phyloP scores from a whole-genome alignment of 2,797 vertebrate genomes.

The Neosilurus mollespiculum region DNA sequence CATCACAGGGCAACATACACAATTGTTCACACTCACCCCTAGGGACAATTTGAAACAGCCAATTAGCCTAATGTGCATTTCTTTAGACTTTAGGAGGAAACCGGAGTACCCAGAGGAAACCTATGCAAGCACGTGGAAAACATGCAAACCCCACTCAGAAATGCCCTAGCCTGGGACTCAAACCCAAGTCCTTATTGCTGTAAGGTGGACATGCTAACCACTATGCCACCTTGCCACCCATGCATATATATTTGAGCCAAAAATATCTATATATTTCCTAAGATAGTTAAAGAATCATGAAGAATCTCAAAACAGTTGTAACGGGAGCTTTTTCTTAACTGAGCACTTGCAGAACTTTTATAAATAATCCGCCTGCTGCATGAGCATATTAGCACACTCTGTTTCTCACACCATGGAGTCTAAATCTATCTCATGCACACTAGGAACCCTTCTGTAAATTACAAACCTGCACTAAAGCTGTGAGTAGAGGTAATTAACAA shows the following conservation, averaged over 20 bases:
- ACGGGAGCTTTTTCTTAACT: background rate
- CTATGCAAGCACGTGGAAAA: no score
- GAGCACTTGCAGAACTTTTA: background rate
- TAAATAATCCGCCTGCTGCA: background rate
- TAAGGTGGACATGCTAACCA: no score
- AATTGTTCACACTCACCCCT: no score
- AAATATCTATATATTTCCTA: background rate
- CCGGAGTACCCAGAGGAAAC: no score
- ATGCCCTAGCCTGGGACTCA: no score
- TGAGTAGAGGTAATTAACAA: constrained; percentile 26
- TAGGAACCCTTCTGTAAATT: constrained; percentile 21
- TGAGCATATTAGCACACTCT: background rate
- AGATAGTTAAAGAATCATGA: background rate
- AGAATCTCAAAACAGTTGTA: background rate
- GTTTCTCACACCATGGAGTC: constrained; percentile 17
- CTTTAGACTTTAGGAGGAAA: no score
- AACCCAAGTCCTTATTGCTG: no score
- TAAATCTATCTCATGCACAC: constrained; percentile 12
- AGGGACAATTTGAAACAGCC: no score
- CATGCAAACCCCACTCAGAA: no score
- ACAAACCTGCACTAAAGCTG: constrained; percentile 27
- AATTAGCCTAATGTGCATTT: no score
- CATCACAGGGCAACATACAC: no score
- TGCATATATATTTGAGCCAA: background rate
- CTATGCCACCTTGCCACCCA: no score